Conservation (phyloP, 2,113 vertebrate species). For the Tupaia tana region DNA sequence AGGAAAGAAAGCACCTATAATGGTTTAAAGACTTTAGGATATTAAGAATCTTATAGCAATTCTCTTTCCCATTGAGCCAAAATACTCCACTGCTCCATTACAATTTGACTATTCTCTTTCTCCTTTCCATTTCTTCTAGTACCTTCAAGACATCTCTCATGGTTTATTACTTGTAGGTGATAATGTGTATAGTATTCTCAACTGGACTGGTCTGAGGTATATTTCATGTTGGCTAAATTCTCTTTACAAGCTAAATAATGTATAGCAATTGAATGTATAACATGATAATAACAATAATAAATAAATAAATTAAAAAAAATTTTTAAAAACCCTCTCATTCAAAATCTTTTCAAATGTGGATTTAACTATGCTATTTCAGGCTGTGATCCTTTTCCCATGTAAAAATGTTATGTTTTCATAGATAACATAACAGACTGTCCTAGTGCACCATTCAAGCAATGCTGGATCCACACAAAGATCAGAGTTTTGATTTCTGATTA, state of each 20-base stretch:
- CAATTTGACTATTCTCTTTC: neutral
- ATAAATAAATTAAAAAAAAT: no score
- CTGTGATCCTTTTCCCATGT: neutral
- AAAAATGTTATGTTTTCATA: neutral
- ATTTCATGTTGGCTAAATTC: no score
- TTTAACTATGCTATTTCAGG: slow-evolving; percentile 9
- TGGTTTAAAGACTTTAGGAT: neutral
- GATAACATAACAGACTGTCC: neutral
- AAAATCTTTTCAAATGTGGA: neutral
- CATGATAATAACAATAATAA: no score
- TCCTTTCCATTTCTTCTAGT: neutral
- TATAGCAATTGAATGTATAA: no score
- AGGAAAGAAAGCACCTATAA: neutral
- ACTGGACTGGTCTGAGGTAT: no score
- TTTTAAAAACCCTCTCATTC: no score
- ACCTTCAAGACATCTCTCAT: neutral
- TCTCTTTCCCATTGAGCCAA: neutral
- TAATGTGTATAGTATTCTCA: no score
- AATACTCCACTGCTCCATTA: neutral
- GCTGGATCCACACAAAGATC: no score
- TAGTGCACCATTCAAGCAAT: no score
- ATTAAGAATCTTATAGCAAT: neutral
- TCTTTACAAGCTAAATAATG: no score
- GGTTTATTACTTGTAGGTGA: no score
- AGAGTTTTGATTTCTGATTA: no score